These are phyloP conservation scores for Barypeithes pellucidus DNA, from an alignment of 2,888 invertebrate genomes.

Conservation along the genomic window DNA sequence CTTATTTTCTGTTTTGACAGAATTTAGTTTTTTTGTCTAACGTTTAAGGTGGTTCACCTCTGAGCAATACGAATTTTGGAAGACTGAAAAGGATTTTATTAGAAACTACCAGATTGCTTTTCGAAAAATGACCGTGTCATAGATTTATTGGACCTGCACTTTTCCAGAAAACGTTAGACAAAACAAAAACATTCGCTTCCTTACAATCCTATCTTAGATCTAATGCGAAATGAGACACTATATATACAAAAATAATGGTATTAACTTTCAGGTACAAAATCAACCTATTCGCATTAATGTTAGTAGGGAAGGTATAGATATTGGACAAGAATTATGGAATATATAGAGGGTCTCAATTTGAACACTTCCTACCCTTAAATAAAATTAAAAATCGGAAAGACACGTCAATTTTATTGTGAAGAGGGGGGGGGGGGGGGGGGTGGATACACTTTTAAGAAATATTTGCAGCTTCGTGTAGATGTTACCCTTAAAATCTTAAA, in stretches of 20 bases:
- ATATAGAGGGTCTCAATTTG: too few species aligned
- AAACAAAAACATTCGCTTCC: constrained; percentile 14
- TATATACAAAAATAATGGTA: constrained; percentile 40
- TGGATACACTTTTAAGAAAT: too few species aligned
- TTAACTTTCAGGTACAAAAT: constrained; percentile 44
- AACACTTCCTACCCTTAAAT: too few species aligned
- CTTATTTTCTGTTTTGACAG: too few species aligned
- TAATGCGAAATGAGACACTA: constrained; percentile 29
- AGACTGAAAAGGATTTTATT: not conserved
- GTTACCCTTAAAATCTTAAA: too few species aligned
- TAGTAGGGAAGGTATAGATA: not conserved
- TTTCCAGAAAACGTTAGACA: constrained; percentile 6
- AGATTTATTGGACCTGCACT: constrained; percentile 10
- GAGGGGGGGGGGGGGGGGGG: too few species aligned
- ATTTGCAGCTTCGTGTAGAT: too few species aligned
- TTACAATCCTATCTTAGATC: constrained; percentile 26
- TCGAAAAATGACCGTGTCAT: not conserved
- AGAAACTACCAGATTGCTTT: not conserved
- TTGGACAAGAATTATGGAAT: too few species aligned
- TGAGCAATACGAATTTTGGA: not conserved
- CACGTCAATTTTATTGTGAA: too few species aligned
- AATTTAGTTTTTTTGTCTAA: too few species aligned
- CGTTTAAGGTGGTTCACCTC: not conserved
- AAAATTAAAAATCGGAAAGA: too few species aligned
- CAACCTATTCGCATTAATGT: constrained; percentile 30